These are phyloP conservation scores for Plebejus melissa DNA, from an alignment of 2,888 invertebrate species.

Conservation along the genomic window DNA sequence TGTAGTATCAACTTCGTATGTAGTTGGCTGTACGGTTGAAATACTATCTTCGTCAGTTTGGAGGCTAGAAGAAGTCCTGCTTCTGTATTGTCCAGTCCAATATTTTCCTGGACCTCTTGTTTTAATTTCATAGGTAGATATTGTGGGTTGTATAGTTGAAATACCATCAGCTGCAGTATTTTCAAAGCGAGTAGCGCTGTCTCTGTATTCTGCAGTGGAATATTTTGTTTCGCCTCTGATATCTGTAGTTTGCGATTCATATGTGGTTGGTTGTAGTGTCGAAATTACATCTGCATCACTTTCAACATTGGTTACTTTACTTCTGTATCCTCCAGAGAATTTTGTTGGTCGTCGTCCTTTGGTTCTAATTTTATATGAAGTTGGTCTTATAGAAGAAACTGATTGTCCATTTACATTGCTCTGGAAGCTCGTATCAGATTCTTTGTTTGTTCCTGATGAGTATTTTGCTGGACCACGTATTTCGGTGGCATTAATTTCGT, in stretches of 20 bases:
- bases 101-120: conserved; percentile 6
- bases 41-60: conserved; percentile 1
- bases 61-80: background rate
- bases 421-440: background rate
- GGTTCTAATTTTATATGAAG: conserved; percentile 2
- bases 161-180: background rate
- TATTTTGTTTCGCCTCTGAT: background rate
- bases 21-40: background rate
- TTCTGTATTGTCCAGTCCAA: conserved; percentile 13
- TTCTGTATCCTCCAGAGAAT: conserved; percentile 4
- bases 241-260: conserved; percentile 9
- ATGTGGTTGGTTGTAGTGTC: conserved; percentile 8
- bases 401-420: background rate
- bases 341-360: conserved; percentile 10
- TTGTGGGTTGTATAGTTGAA: background rate
- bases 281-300: conserved; percentile 1
- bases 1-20: conserved; percentile 8
- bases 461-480: conserved; percentile 2
- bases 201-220: background rate
- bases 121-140: background rate
- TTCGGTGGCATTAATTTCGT: conserved; percentile 10
- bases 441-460: background rate
- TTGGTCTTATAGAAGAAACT: background rate
- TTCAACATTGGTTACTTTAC: background rate
- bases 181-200: background rate